A percentile compares a stretch with the other conserved stretches of the same genome.
These are phyloP conservation scores for Drosophila erecta DNA, from an alignment of 1,140 invertebrate species.

Conservation along the genomic window DNA sequence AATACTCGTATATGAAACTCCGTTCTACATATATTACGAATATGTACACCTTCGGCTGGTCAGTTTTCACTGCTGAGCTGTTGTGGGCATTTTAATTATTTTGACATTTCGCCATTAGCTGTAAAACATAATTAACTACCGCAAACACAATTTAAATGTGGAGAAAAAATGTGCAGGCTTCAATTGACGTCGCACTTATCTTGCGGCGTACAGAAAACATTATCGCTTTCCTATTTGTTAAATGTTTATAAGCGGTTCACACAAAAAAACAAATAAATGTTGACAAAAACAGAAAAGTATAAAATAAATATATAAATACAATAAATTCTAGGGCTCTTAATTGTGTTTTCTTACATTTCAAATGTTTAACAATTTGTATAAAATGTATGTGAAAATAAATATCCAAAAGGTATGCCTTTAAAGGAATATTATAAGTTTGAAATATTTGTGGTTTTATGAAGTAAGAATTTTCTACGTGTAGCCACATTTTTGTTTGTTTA, in stretches of 20 bases:
- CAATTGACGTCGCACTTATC: slow-evolving; percentile 31
- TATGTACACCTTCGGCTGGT: slow-evolving; percentile 8
- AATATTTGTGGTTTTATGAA: background rate
- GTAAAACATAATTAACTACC: slow-evolving; percentile 80
- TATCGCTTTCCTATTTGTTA: slow-evolving; percentile 6
- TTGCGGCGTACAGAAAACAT: slow-evolving; percentile 30
- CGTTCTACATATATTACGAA: no score
- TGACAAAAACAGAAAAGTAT: no score
- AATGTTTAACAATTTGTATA: no score
- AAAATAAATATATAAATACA: no score
- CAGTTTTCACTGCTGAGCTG: slow-evolving; percentile 34
- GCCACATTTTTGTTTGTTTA: slow-evolving; percentile 2
- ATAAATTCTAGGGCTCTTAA: no score
- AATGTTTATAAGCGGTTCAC: background rate
- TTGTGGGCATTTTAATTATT: slow-evolving; percentile 72
- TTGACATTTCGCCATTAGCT: slow-evolving; percentile 82
- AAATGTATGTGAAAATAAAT: no score
- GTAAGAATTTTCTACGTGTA: background rate
- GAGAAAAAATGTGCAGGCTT: slow-evolving; percentile 34
- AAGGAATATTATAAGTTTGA: background rate
- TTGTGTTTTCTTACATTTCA: no score
- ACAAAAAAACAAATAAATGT: background rate
- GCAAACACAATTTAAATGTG: slow-evolving; percentile 72
- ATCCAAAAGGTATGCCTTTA: no score
- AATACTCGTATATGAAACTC: slow-evolving; percentile 7